Percentiles rank a stretch among this genome's conserved stretches.
phyloP scores from a whole-genome alignment of 2,888 invertebrate genomes.

The Lobophora halterata region DNA sequence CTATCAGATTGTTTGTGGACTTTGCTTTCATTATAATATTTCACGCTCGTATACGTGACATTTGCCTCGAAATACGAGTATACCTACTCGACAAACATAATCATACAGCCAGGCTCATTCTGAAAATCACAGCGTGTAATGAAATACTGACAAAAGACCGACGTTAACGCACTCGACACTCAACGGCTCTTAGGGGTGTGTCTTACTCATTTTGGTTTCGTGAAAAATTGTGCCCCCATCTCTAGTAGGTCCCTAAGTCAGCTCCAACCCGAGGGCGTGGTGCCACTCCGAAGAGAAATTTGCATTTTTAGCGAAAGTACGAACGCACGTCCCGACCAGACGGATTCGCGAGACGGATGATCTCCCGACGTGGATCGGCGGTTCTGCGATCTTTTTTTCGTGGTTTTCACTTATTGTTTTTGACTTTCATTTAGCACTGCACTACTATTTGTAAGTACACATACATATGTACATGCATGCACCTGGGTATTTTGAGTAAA shows the following conservation, averaged over 20 bases:
- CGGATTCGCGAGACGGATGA: slow-evolving; percentile 71
- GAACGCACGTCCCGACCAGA: slow-evolving; percentile 69
- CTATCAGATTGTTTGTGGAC: not conserved
- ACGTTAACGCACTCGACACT: slow-evolving; percentile 47
- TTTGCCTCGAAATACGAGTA: slow-evolving; percentile 17
- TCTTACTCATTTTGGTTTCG: slow-evolving; percentile 68
- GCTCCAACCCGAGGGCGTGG: slow-evolving; percentile 63
- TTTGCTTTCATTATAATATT: slow-evolving; percentile 15
- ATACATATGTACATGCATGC: too few species aligned
- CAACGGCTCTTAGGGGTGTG: slow-evolving; percentile 62
- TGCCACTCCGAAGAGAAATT: slow-evolving; percentile 67
- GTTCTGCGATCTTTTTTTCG: slow-evolving; percentile 21
- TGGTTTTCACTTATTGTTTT: slow-evolving; percentile 17
- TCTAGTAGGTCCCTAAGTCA: slow-evolving; percentile 54
- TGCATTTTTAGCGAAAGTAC: slow-evolving; percentile 78
- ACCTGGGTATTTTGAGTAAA: too few species aligned
- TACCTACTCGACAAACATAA: slow-evolving; percentile 16
- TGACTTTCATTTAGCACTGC: slow-evolving; percentile 3
- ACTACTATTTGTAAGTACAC: too few species aligned
- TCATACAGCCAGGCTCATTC: slow-evolving; percentile 35
- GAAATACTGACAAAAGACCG: slow-evolving; percentile 51
- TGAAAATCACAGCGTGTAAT: slow-evolving; percentile 49
- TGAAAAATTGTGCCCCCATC: slow-evolving; percentile 69
- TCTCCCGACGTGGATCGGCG: slow-evolving; percentile 52
- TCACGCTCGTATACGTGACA: slow-evolving; percentile 8